Conservation (phyloP, 1,140 invertebrate genomes). For the Eubasilissa regina region DNA sequence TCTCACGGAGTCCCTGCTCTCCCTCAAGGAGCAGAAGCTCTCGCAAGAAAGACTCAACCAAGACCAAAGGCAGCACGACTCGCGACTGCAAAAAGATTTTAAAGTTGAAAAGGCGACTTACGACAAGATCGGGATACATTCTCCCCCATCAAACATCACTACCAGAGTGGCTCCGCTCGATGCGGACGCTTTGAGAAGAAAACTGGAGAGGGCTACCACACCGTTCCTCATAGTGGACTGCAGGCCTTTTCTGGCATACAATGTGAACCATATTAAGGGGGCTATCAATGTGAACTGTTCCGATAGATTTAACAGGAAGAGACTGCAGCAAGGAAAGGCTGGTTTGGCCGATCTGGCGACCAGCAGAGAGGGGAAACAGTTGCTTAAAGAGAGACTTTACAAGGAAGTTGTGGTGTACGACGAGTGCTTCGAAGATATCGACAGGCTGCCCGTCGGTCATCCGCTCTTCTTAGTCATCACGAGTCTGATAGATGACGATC, state of each 20-base stretch:
- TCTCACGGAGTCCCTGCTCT: constrained; percentile 17
- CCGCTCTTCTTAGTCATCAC: constrained; percentile 80
- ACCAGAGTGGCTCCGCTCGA: constrained; percentile 64
- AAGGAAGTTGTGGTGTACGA: constrained; percentile 82
- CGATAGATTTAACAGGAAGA: constrained; percentile 80
- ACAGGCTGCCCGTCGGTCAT: constrained; percentile 73
- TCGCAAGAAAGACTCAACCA: background rate
- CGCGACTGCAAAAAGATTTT: constrained; percentile 62
- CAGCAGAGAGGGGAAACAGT: constrained; percentile 77
- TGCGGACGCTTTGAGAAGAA: constrained; percentile 63
- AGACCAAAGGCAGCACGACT: constrained; percentile 60
- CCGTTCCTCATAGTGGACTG: constrained; percentile 79
- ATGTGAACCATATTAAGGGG: constrained; percentile 80
- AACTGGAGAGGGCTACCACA: constrained; percentile 62
- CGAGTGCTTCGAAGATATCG: constrained; percentile 77
- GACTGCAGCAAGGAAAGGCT: constrained; percentile 80
- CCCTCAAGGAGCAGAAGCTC: constrained; percentile 21
- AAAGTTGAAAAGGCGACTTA: constrained; percentile 58
- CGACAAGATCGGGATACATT: background rate
- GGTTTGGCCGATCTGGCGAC: constrained; percentile 79
- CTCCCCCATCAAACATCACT: constrained; percentile 48
- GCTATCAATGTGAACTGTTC: constrained; percentile 85
- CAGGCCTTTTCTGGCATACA: constrained; percentile 82
- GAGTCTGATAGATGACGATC: constrained; percentile 80
- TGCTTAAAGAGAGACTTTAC: constrained; percentile 73